Conservation (phyloP, 2,888 invertebrate species). For the Synanthedon tipuliformis region DNA sequence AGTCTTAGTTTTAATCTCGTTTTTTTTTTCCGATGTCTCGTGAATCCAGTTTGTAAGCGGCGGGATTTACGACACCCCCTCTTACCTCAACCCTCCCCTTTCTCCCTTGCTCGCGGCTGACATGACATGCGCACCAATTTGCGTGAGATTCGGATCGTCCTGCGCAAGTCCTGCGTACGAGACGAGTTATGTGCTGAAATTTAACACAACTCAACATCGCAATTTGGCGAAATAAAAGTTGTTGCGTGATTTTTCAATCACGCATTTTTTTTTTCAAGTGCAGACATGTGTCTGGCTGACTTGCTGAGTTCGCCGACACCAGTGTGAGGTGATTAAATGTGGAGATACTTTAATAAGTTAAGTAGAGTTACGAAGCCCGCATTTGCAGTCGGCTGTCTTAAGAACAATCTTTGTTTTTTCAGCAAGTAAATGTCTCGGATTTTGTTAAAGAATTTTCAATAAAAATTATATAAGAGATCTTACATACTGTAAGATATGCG, state of each 20-base stretch:
- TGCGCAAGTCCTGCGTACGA: conserved; percentile 17
- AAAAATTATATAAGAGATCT: too few relatives aligned
- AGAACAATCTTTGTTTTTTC: too few relatives aligned
- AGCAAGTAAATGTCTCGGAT: too few relatives aligned
- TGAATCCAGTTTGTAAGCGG: conserved; percentile 50
- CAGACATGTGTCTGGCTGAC: neutral
- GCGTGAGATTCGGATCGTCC: conserved; percentile 30
- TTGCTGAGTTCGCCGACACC: neutral
- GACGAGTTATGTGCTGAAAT: neutral
- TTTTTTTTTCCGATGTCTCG: conserved; percentile 32
- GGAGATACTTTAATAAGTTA: neutral
- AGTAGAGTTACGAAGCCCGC: neutral
- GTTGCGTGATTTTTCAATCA: conserved; percentile 1
- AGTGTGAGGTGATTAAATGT: neutral
- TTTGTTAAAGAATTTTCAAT: too few relatives aligned
- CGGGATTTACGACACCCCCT: conserved; percentile 37
- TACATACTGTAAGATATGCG: too few relatives aligned
- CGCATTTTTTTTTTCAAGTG: neutral
- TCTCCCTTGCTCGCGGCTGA: conserved; percentile 20
- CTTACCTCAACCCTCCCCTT: conserved; percentile 20
- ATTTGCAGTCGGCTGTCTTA: neutral
- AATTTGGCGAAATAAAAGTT: conserved; percentile 18
- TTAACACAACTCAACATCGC: neutral
- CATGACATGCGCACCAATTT: conserved; percentile 36
- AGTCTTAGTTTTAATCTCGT: conserved; percentile 62